Base-by-base conservation (phyloP, 2,797 vertebrate genomes). In the Amazona finschi region DNA sequence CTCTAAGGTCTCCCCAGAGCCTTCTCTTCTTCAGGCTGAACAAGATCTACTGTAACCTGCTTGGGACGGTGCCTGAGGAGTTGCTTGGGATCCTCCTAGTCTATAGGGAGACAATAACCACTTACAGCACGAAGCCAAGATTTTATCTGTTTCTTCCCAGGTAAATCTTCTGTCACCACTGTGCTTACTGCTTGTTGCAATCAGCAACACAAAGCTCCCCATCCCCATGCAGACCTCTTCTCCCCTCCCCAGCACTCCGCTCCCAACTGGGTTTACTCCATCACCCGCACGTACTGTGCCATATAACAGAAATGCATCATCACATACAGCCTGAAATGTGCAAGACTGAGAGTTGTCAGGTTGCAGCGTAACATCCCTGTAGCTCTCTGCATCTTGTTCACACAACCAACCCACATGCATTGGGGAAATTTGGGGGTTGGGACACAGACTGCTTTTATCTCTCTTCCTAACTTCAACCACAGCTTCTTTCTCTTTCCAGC, bases 51-150 rank as follows among this genome's bases (percentile, higher is more conserved):
- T 70, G 41, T 36, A 61, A 62, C 46, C 50, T 88, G 50, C 39
- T 39, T 18, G 22, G 60, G 41, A 81, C 49, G 12, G 1, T 2
- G 11, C 27, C 73, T 22, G 60, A 27, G 52, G 25, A 10, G 12
- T 19, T 43, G 50, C 43, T 50, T 30, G 21, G 79, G 72, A n/a
- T 74, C 25, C 58, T 74, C 3, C 0, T 8, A 9, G 28, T 43
- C 85, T 69, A 8, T 25, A 33, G 38, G 17, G 46, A 78, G 61
- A 57, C 53, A 71, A 27, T 12, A 85, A 82, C 71, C 62, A 60
- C 67, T 85, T 2, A 0, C 21, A 79, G 64, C 66, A 76, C 55
- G 33, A 28, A 27, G 36, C 15, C 0, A 0, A 53, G 74, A 50
- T 78, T 81, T 82, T 73, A 36, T 19, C 75, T 0, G 15, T 33